These are phyloP conservation scores for Habroteleia sp. DNA, from an alignment of 2,888 invertebrate species.

Conservation along the genomic window DNA sequence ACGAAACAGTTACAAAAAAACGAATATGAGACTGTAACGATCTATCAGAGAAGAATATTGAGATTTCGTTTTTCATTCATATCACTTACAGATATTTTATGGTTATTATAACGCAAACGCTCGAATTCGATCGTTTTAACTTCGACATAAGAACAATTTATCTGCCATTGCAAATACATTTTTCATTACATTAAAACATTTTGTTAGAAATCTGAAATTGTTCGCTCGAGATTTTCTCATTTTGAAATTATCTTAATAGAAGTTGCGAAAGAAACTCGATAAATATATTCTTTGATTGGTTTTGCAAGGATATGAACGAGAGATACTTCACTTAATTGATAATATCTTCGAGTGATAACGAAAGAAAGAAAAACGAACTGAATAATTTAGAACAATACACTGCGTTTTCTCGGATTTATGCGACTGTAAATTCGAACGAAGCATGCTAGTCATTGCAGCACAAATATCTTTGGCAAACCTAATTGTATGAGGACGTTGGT, in stretches of 20 bases:
- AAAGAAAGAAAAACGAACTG: background rate
- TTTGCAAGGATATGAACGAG: too few species aligned
- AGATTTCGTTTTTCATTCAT: slow-evolving; percentile 46
- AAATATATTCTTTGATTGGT: too few species aligned
- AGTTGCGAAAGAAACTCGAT: too few species aligned
- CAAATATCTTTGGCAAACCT: slow-evolving; percentile 60
- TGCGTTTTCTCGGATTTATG: slow-evolving; percentile 17
- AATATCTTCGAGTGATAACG: too few species aligned
- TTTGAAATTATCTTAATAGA: too few species aligned
- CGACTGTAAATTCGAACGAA: slow-evolving; percentile 23
- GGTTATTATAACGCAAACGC: slow-evolving; percentile 6
- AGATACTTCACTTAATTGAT: too few species aligned
- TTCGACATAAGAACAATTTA: too few species aligned
- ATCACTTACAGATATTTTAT: slow-evolving; percentile 24
- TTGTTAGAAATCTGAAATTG: too few species aligned
- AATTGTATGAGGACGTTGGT: slow-evolving; percentile 56
- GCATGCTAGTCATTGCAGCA: slow-evolving; percentile 25
- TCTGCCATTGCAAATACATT: too few species aligned
- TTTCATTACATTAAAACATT: too few species aligned
- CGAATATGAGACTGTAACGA: slow-evolving; percentile 17
- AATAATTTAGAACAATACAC: slow-evolving; percentile 1
- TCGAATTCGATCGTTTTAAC: background rate
- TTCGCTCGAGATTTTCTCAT: too few species aligned
- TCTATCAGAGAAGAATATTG: slow-evolving; percentile 51
- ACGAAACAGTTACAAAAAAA: slow-evolving; percentile 45